Evolutionary conservation across 2,113 vertebrate genomes (phyloP), one percentile per base, ranked within the genome.

Genomic region (Climacteris rufus): DNA sequence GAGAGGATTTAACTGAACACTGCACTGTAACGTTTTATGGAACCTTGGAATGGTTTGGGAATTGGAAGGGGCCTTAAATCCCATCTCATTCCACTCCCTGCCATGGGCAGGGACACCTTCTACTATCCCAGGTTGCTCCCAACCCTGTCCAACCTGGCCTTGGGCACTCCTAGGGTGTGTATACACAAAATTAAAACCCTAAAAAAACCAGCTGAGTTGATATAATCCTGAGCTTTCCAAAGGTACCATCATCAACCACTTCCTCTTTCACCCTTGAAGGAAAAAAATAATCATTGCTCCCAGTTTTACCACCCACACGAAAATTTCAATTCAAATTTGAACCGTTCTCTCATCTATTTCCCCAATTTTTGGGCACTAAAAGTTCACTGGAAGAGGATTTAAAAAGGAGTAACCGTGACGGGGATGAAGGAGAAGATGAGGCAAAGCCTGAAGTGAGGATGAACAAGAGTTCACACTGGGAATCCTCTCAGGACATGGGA

Each of bases 11-110:
- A n/a, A 39, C n/a, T 21, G 7, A 50, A 63, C 3, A 0, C 39
- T 4, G 11, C 5, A 0, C 13, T 18, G 1, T 0, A 7, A 60
- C 28, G 13, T 7, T 25, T 3, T 1, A 7, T 7, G 50, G 85
- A 31, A 15, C 6, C 27, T 1, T 2, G 44, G 85, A 10, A 64
- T 5, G 50, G 50, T 33, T 57, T 44, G 85, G 57, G 76, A n/a
- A n/a, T 15, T 14, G 50, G 42, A 49, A 25, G 16, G 49, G 49
- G 54, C 2, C 3, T 0, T 2, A 27, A 81, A 63, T 31, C 52
- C 52, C 35, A 79, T 2, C 49, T n/a, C 16, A n/a, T 3, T 11
- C 27, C 47, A 23, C 0, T 9, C 42, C 52, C 17, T 18, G 12
- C 15, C 45, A 30, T 1, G 18, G n/a, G 13, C 64, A 82, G 7